These are phyloP conservation scores for Leptobrachium ailaonicum DNA, from an alignment of 2,113 vertebrate genomes.

Conservation along the genomic window DNA sequence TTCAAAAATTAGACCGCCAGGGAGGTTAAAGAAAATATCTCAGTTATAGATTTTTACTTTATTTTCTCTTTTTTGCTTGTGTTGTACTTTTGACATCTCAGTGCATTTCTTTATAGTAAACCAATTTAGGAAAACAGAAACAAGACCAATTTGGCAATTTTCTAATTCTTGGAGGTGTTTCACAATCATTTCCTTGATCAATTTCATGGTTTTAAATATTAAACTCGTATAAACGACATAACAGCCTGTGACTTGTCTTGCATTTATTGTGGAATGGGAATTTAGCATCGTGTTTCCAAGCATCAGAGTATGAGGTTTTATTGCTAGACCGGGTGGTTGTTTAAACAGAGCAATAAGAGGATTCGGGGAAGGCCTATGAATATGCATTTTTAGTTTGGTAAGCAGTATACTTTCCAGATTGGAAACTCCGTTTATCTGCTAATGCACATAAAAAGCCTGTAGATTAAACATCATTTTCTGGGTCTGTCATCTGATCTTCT, in stretches of 20 bases:
- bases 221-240: neutral
- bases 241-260: neutral
- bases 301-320: neutral
- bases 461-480: neutral
- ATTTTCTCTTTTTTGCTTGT: too few relatives aligned
- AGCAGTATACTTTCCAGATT: constrained; percentile 5
- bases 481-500: neutral
- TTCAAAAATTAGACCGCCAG: too few relatives aligned
- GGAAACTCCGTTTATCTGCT: neutral
- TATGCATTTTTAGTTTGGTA: neutral
- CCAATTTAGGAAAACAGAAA: too few relatives aligned
- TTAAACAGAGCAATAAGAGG: constrained; percentile 8
- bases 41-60: too few relatives aligned
- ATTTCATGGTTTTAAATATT: too few relatives aligned
- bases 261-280: neutral
- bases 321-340: neutral
- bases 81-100: too few relatives aligned
- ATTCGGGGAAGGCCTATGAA: constrained; percentile 17
- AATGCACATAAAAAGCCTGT: neutral
- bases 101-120: too few relatives aligned
- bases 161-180: too few relatives aligned
- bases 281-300: neutral
- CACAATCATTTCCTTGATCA: too few relatives aligned
- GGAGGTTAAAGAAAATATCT: too few relatives aligned
- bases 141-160: too few relatives aligned